Evolutionary conservation across 2,888 invertebrate species (phyloP).

Genomic region (Plusia festucae): DNA sequence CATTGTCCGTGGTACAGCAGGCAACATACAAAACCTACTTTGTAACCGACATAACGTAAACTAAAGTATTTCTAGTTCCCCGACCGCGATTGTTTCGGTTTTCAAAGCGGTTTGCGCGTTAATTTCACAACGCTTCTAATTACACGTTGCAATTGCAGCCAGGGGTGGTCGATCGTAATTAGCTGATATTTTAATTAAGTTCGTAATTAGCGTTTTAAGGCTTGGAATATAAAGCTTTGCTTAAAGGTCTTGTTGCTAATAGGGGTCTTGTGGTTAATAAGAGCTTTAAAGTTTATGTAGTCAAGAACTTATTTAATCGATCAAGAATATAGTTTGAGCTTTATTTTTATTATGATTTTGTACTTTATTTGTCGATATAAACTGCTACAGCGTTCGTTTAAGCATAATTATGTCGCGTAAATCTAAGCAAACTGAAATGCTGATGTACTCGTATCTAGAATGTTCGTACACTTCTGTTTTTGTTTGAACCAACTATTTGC

Average conservation of each 20-base stretch:
- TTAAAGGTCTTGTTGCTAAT: neutral
- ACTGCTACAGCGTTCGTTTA: no score
- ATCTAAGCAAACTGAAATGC: no score
- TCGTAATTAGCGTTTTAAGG: conserved; percentile 5
- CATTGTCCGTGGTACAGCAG: conserved; percentile 3
- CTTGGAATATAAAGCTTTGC: neutral
- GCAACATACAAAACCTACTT: conserved; percentile 35
- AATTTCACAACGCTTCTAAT: conserved; percentile 58
- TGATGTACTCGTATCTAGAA: no score
- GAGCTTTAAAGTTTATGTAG: neutral
- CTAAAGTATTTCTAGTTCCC: conserved; percentile 46
- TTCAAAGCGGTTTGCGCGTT: conserved; percentile 59
- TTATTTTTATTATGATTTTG: neutral
- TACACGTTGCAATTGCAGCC: conserved; percentile 45
- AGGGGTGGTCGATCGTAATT: conserved; percentile 34
- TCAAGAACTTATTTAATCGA: neutral
- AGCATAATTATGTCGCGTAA: no score
- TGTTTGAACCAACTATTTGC: no score
- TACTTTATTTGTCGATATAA: neutral
- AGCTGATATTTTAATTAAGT: conserved; percentile 1
- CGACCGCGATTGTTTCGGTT: conserved; percentile 51
- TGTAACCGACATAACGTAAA: conserved; percentile 41
- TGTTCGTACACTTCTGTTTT: no score
- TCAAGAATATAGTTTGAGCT: neutral
- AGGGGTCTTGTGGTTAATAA: neutral